These are phyloP conservation scores for zebrafish (Danio rerio) DNA, from an alignment of 2,113 vertebrate genomes.

Conservation along the genomic window GRCz12tu NC_133187.1:38876501-38877000, in stretches of 20 bases:
- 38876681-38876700: constrained; percentile 9
- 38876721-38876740: background rate
- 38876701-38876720: constrained; percentile 14
- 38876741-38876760: background rate
- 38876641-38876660: constrained; percentile 35
- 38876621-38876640: constrained; percentile 37
- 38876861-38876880: too few species aligned
- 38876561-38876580: constrained; percentile 46
- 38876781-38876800: background rate
- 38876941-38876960: too few species aligned
- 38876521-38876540: constrained; percentile 36
- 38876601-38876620: background rate
- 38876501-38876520: constrained; percentile 45
- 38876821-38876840: too few species aligned
- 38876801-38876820: too few species aligned
- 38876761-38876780: background rate
- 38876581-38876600: constrained; percentile 23
- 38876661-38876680: background rate
- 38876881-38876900: too few species aligned
- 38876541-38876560: constrained; percentile 51
- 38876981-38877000: too few species aligned
- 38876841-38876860: too few species aligned
- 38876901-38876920: too few species aligned
- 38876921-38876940: too few species aligned
- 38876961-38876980: too few species aligned